Evolutionary conservation across 2,888 invertebrate genomes (phyloP).

Genomic region (Lingula anatina): DNA sequence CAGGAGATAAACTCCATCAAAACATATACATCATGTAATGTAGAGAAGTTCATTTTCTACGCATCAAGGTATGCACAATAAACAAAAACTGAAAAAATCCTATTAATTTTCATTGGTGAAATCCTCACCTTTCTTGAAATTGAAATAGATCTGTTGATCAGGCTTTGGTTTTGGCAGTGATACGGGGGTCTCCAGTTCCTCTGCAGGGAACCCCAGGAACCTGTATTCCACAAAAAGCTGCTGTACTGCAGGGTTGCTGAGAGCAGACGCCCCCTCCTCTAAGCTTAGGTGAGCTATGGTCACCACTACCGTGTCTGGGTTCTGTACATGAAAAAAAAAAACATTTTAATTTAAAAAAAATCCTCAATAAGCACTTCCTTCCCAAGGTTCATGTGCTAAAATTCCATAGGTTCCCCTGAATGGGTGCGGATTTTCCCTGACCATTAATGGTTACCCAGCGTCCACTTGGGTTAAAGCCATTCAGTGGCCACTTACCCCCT

Average conservation of each 20-base stretch:
- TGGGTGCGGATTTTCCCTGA: background rate
- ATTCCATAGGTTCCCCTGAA: too few relatives aligned
- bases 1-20: too few relatives aligned
- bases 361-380: background rate
- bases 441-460: too few relatives aligned
- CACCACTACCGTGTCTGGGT: constrained; percentile 36
- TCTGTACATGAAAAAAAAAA: constrained; percentile 13
- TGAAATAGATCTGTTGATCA: constrained; percentile 47
- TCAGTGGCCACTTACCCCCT: too few relatives aligned
- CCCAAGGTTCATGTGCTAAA: background rate
- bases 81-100: too few relatives aligned
- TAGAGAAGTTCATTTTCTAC: too few relatives aligned
- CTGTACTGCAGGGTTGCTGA: constrained; percentile 36
- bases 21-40: too few relatives aligned
- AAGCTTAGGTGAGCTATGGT: constrained; percentile 39
- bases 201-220: constrained; percentile 49
- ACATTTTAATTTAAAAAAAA: background rate
- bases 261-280: constrained; percentile 25
- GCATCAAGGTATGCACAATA: too few relatives aligned
- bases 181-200: constrained; percentile 53
- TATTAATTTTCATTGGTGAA: too few relatives aligned
- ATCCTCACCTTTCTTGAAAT: constrained; percentile 54
- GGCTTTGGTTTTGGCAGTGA: constrained; percentile 52
- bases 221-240: constrained; percentile 53
- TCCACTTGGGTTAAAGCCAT: too few relatives aligned